phyloP scores from a whole-genome alignment of 2,797 vertebrate genomes.

The Acrossocheilus fasciatus region DNA sequence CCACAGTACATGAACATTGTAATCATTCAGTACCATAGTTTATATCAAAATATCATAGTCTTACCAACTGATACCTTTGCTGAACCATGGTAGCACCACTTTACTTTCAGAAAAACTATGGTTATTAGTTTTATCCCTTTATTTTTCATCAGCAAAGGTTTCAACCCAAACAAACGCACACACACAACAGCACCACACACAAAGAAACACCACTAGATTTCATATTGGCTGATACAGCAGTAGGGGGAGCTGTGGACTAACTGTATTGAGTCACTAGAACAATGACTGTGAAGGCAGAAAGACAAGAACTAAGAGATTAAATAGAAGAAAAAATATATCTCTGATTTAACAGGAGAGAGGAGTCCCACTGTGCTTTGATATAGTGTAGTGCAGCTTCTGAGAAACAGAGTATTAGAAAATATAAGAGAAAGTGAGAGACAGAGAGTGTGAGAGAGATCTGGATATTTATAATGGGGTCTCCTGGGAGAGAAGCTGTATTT shows the following conservation, averaged over 20 bases:
- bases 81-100: background rate
- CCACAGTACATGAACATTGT: background rate
- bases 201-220: background rate
- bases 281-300: slow-evolving; percentile 2
- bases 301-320: background rate
- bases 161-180: background rate
- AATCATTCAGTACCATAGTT: background rate
- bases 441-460: background rate
- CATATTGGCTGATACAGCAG: background rate
- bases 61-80: background rate
- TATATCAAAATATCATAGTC: background rate
- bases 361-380: slow-evolving; percentile 16
- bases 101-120: background rate
- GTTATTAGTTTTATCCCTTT: background rate
- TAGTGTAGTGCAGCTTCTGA: background rate
- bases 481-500: slow-evolving; percentile 1
- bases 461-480: slow-evolving; percentile 13
- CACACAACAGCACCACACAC: background rate
- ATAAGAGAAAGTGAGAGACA: background rate
- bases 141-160: background rate
- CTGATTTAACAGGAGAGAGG: slow-evolving; percentile 10
- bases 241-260: slow-evolving; percentile 49
- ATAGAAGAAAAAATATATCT: slow-evolving; percentile 6
- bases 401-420: background rate
- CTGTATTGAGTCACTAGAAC: background rate